Evolutionary conservation across 2,797 vertebrate genomes (phyloP).

Genomic region (Melanotaenia trifasciata): DNA sequence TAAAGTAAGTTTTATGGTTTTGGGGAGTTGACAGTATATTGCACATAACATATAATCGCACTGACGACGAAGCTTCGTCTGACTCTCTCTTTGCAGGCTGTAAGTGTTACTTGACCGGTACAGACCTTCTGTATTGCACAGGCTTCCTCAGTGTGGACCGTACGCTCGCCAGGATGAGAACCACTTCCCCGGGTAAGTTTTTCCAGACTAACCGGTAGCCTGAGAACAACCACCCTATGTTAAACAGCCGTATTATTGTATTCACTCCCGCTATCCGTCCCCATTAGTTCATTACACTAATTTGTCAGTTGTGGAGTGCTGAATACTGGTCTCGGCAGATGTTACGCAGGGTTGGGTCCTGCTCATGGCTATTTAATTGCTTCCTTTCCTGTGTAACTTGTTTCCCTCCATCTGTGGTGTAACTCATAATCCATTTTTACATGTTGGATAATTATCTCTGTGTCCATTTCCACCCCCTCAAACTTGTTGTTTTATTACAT

Average conservation of each 20-base stretch:
- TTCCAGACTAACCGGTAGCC: constrained; percentile 67
- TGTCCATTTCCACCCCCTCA: constrained; percentile 78
- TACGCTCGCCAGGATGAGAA: constrained; percentile 85
- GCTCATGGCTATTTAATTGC: constrained; percentile 85
- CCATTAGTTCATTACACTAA: constrained; percentile 83
- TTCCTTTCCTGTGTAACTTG: constrained; percentile 84
- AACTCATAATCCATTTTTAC: constrained; percentile 81
- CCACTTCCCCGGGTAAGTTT: constrained; percentile 91
- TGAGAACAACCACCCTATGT: constrained; percentile 71
- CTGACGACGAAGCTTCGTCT: constrained; percentile 96
- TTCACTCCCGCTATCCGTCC: constrained; percentile 74
- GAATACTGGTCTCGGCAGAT: constrained; percentile 83
- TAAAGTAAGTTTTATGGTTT: constrained; percentile 99
- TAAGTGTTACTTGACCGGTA: constrained; percentile 92
- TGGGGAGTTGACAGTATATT: constrained; percentile 99
- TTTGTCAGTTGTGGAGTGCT: constrained; percentile 80
- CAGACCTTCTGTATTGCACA: constrained; percentile 86
- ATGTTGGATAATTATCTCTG: constrained; percentile 81
- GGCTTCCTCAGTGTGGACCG: constrained; percentile 72
- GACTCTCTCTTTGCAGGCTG: constrained; percentile 95
- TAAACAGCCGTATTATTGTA: constrained; percentile 80
- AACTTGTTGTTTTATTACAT: constrained; percentile 77
- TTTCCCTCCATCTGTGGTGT: constrained; percentile 81
- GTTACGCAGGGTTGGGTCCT: constrained; percentile 82
- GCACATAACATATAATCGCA: constrained; percentile 99